Conservation (phyloP, 2,888 invertebrate genomes). For the Thelaira solivaga region DNA sequence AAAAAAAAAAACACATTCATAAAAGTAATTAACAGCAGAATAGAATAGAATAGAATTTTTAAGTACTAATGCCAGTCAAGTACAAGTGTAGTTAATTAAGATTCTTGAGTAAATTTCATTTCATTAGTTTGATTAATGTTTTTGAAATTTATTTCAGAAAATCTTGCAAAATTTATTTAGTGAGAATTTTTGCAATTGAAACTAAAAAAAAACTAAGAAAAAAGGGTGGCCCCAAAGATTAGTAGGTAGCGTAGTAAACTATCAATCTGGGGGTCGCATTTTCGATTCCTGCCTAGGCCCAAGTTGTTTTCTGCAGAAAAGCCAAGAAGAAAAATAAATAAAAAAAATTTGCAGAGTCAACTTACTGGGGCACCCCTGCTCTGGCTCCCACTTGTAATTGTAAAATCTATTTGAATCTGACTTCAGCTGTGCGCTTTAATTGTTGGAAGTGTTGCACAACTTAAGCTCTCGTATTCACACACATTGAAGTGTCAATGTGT, state of each 20-base stretch:
- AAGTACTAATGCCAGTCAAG: not conserved
- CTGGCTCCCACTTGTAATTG: conserved; percentile 5
- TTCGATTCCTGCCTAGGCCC: no score
- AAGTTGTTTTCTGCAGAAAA: no score
- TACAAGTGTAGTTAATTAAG: no score
- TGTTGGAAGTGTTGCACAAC: not conserved
- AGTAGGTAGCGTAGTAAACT: no score
- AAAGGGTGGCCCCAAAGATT: no score
- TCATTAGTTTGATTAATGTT: conserved; percentile 5
- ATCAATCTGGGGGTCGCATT: no score
- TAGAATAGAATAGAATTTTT: not conserved
- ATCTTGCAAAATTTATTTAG: conserved; percentile 14
- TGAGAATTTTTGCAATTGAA: conserved; percentile 9
- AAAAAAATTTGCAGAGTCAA: no score
- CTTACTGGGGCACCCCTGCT: conserved; percentile 10
- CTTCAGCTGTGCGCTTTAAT: conserved; percentile 8
- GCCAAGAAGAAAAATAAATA: no score
- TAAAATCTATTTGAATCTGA: conserved; percentile 13
- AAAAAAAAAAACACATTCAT: no score
- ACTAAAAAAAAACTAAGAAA: not conserved
- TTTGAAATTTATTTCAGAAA: conserved; percentile 18
- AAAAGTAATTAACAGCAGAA: not conserved
- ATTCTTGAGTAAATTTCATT: not conserved
- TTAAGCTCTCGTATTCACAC: no score
- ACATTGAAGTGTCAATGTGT: conserved; percentile 17